Evolutionary conservation across 2,113 vertebrate species (phyloP).

Genomic region (Bucco capensis): DNA sequence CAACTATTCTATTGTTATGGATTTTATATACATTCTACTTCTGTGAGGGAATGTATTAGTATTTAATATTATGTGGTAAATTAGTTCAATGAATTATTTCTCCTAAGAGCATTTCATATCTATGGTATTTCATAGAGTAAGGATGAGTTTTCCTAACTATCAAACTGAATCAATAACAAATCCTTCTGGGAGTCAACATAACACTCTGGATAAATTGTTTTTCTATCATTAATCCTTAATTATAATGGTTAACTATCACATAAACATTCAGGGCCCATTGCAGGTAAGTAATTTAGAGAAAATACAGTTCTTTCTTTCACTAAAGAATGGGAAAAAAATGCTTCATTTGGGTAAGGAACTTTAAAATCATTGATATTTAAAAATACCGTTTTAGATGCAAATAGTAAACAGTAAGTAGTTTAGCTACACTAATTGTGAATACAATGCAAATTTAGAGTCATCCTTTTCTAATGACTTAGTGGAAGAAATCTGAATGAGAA

Average conservation of each 20-base stretch:
- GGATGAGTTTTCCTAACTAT: background rate
- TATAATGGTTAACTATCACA: background rate
- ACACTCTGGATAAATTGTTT: background rate
- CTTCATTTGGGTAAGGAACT: background rate
- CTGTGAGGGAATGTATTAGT: fast-evolving
- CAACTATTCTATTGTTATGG: background rate
- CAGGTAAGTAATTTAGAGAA: background rate
- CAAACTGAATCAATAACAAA: background rate
- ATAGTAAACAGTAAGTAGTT: background rate
- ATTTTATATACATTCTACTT: background rate
- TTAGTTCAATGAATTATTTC: background rate
- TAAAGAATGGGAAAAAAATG: background rate
- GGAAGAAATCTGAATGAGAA: background rate
- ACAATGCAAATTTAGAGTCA: background rate
- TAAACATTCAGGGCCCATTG: background rate
- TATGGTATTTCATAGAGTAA: background rate
- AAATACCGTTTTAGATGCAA: background rate
- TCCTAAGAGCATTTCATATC: background rate
- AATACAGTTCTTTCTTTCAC: background rate
- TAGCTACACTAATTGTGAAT: background rate
- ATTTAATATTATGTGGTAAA: background rate
- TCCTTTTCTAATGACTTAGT: background rate
- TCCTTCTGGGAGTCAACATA: background rate
- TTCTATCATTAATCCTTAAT: background rate
- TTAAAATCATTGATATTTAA: background rate